Evolutionary conservation across 2,888 invertebrate species (phyloP), one percentile per base, ranked within the genome.

Genomic region (Anoplius nigerrimus): DNA sequence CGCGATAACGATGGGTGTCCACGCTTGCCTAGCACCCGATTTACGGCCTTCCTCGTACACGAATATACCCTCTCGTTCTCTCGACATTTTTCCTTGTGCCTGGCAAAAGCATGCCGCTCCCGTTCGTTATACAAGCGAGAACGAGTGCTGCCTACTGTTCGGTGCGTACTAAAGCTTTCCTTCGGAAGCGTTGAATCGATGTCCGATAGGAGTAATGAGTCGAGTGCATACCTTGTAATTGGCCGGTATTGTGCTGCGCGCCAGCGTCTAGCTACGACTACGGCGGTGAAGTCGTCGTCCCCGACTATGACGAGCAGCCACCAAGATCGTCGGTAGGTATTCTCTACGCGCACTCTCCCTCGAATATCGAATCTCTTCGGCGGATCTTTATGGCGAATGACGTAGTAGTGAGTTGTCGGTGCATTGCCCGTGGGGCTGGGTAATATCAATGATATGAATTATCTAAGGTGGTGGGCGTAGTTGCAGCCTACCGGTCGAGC

Each of bases 401-500:
- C 72, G 70, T 71, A 69, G 67, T 74, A 42, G 57, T 15, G 43
- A 57, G 67, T 64, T 60, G 70, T 53, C 62, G 66, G 72, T 78
- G 75, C 71, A 69, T 73, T 73, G 66, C 66, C 73, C 67, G 64
- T 20, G 45, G 75, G 69, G 52, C 58, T 62, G 61, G 55, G 63
- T 71, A 75, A 71, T 79, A 79, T 78, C 80, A 72, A 71, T 75
- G 80, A 69, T 76, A 80, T 79, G 82, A 80, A 80, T 83, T 80
- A 83, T 82, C 80, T 79, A 78, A 77, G 73, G 69, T 63, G 71
- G 79, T 78, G 74, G 79, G 81, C 80, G 77, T 75, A 75, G 58
- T 72, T 52, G 74, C 69, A 67, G 72, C 75, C 69, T 73, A 67
- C 68, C 74, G 57, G 45, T 42, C 0, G 46, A 58, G 60, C 60